Conservation (phyloP, 2,113 vertebrate genomes). For the Cololabis saira region DNA sequence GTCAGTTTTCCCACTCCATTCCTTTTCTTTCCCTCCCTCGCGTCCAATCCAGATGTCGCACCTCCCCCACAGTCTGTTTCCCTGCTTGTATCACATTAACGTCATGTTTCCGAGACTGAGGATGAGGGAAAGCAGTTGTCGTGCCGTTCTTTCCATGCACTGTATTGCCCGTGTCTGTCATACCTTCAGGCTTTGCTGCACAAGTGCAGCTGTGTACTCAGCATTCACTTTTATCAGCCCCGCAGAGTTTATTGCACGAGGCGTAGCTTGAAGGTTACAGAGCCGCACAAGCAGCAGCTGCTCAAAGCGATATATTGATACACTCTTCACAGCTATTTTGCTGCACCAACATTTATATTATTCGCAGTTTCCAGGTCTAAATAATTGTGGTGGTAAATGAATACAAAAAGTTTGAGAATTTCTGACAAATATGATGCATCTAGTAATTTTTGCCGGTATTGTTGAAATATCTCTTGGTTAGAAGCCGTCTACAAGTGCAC, state of each 20-base stretch:
- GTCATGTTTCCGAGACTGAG: constrained; percentile 52
- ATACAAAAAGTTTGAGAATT: constrained; percentile 8
- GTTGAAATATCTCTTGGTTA: too few species aligned
- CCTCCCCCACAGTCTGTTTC: constrained; percentile 28
- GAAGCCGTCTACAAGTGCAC: too few species aligned
- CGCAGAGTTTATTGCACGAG: constrained; percentile 38
- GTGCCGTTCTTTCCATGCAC: constrained; percentile 47
- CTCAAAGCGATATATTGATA: constrained; percentile 46
- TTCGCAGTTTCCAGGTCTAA: constrained; percentile 30
- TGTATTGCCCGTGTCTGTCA: constrained; percentile 70
- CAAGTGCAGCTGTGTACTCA: constrained; percentile 57
- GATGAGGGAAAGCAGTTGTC: constrained; percentile 27
- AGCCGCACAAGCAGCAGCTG: constrained; percentile 28
- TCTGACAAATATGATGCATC: constrained; percentile 7
- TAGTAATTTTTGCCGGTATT: too few species aligned
- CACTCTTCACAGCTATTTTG: constrained; percentile 53
- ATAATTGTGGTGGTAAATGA: constrained; percentile 33
- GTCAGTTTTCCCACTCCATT: constrained; percentile 40
- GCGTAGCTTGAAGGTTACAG: constrained; percentile 65
- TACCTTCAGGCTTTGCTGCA: constrained; percentile 70
- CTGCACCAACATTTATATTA: constrained; percentile 53
- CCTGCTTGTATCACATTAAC: constrained; percentile 52
- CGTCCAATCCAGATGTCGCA: constrained; percentile 42
- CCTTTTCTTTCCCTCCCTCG: constrained; percentile 12
- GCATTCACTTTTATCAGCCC: constrained; percentile 57